These are phyloP conservation scores for Gallinago jamesoni DNA, from an alignment of 2,113 vertebrate species.

Conservation along the genomic window DNA sequence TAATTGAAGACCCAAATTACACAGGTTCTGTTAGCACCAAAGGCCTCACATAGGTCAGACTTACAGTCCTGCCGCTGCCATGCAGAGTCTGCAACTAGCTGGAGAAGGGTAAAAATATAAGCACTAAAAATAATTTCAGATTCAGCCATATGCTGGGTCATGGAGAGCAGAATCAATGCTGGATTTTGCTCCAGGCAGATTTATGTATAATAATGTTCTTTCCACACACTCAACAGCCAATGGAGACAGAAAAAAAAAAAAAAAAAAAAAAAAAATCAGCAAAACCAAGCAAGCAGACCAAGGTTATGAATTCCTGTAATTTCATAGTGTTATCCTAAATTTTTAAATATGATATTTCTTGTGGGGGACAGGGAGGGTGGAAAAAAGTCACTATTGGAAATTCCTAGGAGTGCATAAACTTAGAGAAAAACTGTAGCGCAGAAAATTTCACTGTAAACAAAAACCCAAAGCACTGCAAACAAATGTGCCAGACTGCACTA, in stretches of 20 bases:
- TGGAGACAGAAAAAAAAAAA: background rate
- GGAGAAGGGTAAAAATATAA: background rate
- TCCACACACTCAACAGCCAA: background rate
- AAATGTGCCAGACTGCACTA: fast-evolving
- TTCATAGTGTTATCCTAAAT: background rate
- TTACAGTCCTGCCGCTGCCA: background rate
- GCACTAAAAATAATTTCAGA: constrained; percentile 8
- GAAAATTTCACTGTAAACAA: background rate
- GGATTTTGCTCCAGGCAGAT: background rate
- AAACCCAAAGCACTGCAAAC: too few relatives aligned
- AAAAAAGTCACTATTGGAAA: background rate
- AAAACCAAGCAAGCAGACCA: background rate
- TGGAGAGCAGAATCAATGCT: background rate
- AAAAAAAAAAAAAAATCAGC: background rate
- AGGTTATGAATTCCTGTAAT: background rate
- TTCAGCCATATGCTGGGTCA: background rate
- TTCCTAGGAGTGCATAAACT: background rate
- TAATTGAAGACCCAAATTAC: background rate
- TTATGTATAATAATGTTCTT: background rate
- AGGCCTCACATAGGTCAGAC: background rate
- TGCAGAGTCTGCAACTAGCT: background rate
- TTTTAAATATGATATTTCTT: background rate
- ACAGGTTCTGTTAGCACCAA: background rate
- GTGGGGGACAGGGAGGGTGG: fast-evolving
- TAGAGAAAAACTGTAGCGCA: background rate